These are phyloP conservation scores for Gymnorhina tibicen DNA, from an alignment of 2,113 vertebrate genomes.

Conservation along the genomic window DNA sequence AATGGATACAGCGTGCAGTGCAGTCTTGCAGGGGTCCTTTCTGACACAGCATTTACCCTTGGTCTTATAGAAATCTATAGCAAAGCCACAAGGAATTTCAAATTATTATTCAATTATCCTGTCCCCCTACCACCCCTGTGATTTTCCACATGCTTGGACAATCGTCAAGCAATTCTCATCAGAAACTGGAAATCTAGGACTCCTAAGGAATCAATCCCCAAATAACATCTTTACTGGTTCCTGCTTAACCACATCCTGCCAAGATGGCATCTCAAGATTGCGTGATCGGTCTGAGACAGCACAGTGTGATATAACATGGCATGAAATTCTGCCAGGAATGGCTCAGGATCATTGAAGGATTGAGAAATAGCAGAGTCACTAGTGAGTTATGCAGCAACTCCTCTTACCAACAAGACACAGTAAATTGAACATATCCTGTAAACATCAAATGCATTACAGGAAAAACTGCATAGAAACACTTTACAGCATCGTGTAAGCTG, in stretches of 20 bases:
- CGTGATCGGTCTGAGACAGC: not conserved
- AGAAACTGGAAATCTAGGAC: not conserved
- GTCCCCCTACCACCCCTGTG: not conserved
- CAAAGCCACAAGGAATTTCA: not conserved
- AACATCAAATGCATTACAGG: not conserved
- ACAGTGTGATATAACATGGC: not conserved
- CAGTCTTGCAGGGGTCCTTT: not conserved
- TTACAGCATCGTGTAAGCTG: not conserved
- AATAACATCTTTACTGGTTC: not conserved
- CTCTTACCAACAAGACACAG: not conserved
- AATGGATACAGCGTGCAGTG: not conserved
- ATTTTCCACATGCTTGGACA: not conserved
- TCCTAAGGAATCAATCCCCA: not conserved
- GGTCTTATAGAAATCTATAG: not conserved
- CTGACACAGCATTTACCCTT: not conserved
- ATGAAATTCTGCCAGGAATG: slow-evolving; percentile 36
- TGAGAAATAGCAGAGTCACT: slow-evolving; percentile 25
- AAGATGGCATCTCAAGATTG: not conserved
- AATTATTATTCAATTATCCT: not conserved
- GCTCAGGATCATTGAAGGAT: not conserved
- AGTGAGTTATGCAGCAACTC: slow-evolving; percentile 22
- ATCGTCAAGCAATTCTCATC: not conserved
- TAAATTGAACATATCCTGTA: not conserved
- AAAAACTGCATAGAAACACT: not conserved
- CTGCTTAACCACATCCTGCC: slow-evolving; percentile 18